Evolutionary conservation across 92 coral and sea anemone genomes (phyloP).

Genomic region (Phenganax marumi): DNA sequence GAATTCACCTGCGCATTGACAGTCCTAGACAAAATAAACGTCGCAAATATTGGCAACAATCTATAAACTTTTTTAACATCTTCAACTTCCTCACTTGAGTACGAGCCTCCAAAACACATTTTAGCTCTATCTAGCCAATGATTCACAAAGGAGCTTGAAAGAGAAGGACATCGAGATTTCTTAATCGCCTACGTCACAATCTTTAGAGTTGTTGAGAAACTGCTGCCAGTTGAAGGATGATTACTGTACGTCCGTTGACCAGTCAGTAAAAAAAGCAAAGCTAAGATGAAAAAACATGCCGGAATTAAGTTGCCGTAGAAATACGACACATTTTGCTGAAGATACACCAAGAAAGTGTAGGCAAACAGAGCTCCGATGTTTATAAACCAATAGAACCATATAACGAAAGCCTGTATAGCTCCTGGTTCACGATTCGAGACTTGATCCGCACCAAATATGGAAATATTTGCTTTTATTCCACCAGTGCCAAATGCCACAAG

Average conservation of each 20-base stretch:
- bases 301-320: conserved; percentile 81
- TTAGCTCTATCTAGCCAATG: too few relatives aligned
- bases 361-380: conserved; percentile 86
- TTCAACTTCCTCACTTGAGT: conserved; percentile 68
- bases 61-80: too few relatives aligned
- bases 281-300: conserved; percentile 66
- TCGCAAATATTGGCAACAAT: conserved; percentile 72
- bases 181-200: conserved; percentile 59
- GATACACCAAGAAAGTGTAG: conserved; percentile 68
- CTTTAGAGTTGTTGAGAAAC: conserved; percentile 63
- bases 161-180: conserved; percentile 21
- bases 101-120: too few relatives aligned
- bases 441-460: too few relatives aligned
- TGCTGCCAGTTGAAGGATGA: conserved; percentile 79
- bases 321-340: conserved; percentile 63
- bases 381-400: conserved; percentile 96
- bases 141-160: too few relatives aligned
- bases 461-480: too few relatives aligned
- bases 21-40: conserved; percentile 75
- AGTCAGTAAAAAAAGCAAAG: conserved; percentile 60
- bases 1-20: conserved; percentile 79
- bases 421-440: too few relatives aligned
- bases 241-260: conserved; percentile 64
- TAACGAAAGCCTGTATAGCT: conserved; percentile 73
- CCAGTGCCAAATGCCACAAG: too few relatives aligned